phyloP scores from a whole-genome alignment of 2,113 vertebrate species.

The Tamias sibiricus region DNA sequence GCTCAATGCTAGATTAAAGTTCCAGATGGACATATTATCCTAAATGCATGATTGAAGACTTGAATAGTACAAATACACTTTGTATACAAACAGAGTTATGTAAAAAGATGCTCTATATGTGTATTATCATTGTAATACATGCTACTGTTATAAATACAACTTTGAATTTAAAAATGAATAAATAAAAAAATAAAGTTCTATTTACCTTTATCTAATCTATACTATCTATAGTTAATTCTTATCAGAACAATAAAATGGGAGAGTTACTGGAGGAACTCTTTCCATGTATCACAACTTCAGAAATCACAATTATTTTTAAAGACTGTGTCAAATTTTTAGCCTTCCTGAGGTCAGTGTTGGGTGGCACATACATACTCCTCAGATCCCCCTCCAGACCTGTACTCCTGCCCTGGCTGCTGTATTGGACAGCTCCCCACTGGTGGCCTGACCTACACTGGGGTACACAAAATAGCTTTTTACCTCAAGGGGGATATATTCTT shows the following conservation, averaged over 20 bases:
- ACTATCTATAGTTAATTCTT: background rate
- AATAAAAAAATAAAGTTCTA: background rate
- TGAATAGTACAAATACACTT: too few species aligned
- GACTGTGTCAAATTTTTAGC: background rate
- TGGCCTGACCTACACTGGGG: background rate
- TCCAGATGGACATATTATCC: too few species aligned
- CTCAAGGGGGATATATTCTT: background rate
- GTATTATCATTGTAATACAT: too few species aligned
- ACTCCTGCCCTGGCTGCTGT: too few species aligned
- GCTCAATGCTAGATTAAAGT: background rate
- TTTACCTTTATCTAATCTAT: background rate
- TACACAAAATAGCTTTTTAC: background rate
- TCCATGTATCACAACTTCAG: background rate
- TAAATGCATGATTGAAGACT: too few species aligned
- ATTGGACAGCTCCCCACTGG: background rate
- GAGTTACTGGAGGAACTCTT: background rate
- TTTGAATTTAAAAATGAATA: too few species aligned
- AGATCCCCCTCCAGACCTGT: background rate
- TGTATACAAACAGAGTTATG: too few species aligned
- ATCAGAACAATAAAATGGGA: background rate
- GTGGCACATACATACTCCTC: background rate
- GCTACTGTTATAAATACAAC: too few species aligned
- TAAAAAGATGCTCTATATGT: too few species aligned
- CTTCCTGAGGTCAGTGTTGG: background rate
- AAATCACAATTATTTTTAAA: conserved; percentile 30